Conservation (phyloP, 2,113 vertebrate species). For the Rhabdomys dilectus region DNA sequence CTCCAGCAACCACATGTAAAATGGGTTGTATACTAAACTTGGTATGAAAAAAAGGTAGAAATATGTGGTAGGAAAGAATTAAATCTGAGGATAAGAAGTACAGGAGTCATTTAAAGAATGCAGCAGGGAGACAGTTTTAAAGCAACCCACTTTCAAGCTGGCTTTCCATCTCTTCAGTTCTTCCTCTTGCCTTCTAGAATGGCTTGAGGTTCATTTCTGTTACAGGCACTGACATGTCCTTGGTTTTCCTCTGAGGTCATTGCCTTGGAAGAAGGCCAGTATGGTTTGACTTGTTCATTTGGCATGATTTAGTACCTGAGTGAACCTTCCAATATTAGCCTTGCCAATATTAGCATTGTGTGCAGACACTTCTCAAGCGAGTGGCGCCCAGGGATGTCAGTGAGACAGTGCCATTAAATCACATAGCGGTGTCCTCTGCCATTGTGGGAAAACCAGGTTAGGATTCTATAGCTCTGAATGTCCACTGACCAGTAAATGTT, state of each 20-base stretch:
- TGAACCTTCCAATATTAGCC: constrained; percentile 66
- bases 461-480: fast-evolving
- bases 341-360: constrained; percentile 72
- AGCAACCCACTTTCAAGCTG: background rate
- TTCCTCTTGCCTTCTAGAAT: background rate
- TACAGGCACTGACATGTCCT: constrained; percentile 30
- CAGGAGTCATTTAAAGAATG: background rate
- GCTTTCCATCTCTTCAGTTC: background rate
- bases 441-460: background rate
- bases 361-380: constrained; percentile 71
- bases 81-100: fast-evolving
- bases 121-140: background rate
- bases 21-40: background rate
- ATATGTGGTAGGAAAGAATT: background rate
- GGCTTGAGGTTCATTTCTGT: constrained; percentile 21
- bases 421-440: constrained; percentile 44
- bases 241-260: constrained; percentile 22
- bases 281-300: constrained; percentile 55
- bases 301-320: constrained; percentile 67
- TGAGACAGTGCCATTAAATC: constrained; percentile 62
- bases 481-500: background rate
- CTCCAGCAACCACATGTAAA: background rate
- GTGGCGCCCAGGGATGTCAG: constrained; percentile 9
- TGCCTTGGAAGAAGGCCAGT: constrained; percentile 33
- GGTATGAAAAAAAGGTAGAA: background rate